These are phyloP conservation scores for Copidosoma aretas DNA, from an alignment of 2,888 invertebrate genomes.

Conservation along the genomic window DNA sequence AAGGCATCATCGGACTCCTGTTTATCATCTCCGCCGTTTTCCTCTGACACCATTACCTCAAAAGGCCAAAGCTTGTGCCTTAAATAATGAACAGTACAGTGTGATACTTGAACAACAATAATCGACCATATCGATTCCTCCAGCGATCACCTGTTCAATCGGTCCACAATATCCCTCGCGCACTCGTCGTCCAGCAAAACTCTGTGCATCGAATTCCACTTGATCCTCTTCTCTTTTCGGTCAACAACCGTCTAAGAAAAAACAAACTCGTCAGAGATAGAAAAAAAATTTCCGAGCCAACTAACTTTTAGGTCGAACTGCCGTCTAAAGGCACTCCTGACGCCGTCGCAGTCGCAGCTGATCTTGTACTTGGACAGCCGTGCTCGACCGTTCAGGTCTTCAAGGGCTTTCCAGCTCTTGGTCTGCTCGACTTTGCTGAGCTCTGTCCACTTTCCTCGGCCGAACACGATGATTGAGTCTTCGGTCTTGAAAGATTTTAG, in stretches of 20 bases:
- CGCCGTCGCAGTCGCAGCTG: constrained; percentile 42
- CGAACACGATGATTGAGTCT: constrained; percentile 43
- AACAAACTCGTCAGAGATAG: background rate
- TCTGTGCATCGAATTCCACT: constrained; percentile 51
- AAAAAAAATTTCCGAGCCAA: background rate
- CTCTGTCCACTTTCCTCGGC: constrained; percentile 45
- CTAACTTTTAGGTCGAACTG: constrained; percentile 47
- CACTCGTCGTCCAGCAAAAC: constrained; percentile 35
- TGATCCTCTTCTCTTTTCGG: constrained; percentile 45
- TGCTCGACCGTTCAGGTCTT: constrained; percentile 49
- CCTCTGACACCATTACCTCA: constrained; percentile 42
- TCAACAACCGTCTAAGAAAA: constrained; percentile 39
- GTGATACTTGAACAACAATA: background rate
- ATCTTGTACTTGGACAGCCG: constrained; percentile 52
- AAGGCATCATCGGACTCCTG: background rate
- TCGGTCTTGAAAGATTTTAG: constrained; percentile 15
- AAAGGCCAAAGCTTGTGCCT: constrained; percentile 54
- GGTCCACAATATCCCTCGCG: constrained; percentile 37
- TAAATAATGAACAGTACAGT: background rate
- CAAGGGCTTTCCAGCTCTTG: constrained; percentile 50
- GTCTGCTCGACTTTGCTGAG: constrained; percentile 47
- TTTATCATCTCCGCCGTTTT: constrained; percentile 11
- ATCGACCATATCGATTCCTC: too few species aligned
- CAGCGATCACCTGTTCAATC: constrained; percentile 45
- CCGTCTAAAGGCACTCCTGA: constrained; percentile 44